Conservation (phyloP, 2,797 vertebrate species). For the Amphiprion clarkii region DNA sequence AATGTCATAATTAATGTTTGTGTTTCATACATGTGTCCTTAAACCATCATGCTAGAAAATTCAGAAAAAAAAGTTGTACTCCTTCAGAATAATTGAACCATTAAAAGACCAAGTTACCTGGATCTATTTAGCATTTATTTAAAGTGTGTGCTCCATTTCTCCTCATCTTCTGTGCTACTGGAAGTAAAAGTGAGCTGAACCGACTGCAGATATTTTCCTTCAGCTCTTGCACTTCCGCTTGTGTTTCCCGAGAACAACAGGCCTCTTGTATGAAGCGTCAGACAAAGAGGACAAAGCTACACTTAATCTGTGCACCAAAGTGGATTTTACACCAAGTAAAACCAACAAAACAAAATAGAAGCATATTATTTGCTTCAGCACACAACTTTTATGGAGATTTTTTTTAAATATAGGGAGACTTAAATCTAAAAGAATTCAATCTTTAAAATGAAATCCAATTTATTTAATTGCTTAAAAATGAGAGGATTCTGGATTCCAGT, state of each 20-base stretch:
- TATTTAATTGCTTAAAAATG: background rate
- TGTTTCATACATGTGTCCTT: too few species aligned
- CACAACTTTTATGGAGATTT: background rate
- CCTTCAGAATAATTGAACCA: too few species aligned
- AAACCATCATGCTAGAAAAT: background rate
- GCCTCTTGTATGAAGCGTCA: slow-evolving; percentile 28
- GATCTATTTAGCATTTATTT: too few species aligned
- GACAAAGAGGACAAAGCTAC: slow-evolving; percentile 13
- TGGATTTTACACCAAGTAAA: slow-evolving; percentile 4
- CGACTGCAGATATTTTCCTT: slow-evolving; percentile 32
- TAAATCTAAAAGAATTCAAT: too few species aligned
- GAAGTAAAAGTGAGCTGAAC: slow-evolving; percentile 18
- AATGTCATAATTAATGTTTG: background rate
- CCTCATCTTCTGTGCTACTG: background rate
- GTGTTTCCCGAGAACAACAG: slow-evolving; percentile 30
- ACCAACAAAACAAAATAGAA: background rate
- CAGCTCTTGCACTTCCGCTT: slow-evolving; percentile 24
- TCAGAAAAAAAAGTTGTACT: too few species aligned
- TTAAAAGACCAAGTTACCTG: too few species aligned
- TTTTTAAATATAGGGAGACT: too few species aligned
- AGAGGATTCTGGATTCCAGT: background rate
- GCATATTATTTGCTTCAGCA: background rate
- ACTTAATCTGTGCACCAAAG: background rate
- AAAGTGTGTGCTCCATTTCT: background rate
- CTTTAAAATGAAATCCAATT: too few species aligned